These are phyloP conservation scores for Brachystomella parvula DNA, from an alignment of 1,140 invertebrate genomes.

Conservation along the genomic window DNA sequence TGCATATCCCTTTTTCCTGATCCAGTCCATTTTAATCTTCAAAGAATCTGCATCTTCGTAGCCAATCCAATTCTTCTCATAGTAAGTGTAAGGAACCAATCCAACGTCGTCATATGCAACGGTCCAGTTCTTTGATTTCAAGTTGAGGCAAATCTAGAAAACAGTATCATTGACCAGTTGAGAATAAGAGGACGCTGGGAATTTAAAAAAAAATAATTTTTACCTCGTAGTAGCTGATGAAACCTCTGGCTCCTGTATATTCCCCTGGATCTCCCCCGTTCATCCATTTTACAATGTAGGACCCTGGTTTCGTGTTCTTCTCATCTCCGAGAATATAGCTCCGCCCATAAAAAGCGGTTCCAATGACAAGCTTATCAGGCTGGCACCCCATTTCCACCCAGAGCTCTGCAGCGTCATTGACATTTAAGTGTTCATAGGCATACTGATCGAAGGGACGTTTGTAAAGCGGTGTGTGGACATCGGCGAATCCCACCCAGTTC, in stretches of 20 bases:
- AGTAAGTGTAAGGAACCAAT: slow-evolving; percentile 50
- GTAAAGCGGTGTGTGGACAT: slow-evolving; percentile 42
- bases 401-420: slow-evolving; percentile 43
- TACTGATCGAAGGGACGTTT: slow-evolving; percentile 42
- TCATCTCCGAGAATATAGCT: slow-evolving; percentile 45
- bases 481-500: slow-evolving; percentile 44
- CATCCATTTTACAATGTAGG: slow-evolving; percentile 66
- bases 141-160: slow-evolving; percentile 63
- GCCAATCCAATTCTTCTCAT: slow-evolving; percentile 34
- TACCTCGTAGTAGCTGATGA: slow-evolving; percentile 80
- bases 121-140: slow-evolving; percentile 64
- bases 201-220: slow-evolving; percentile 37
- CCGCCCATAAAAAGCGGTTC: slow-evolving; percentile 48
- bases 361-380: slow-evolving; percentile 48
- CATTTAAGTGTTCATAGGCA: slow-evolving; percentile 45
- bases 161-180: neutral
- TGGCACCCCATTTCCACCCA: slow-evolving; percentile 47
- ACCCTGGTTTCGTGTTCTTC: slow-evolving; percentile 52
- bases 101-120: slow-evolving; percentile 72
- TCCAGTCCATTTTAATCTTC: slow-evolving; percentile 78
- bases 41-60: slow-evolving; percentile 44
- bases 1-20: slow-evolving; percentile 68
- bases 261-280: slow-evolving; percentile 66
- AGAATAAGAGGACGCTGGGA: neutral
- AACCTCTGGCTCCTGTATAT: slow-evolving; percentile 75